These are phyloP conservation scores for Terebella lapidaria DNA, from an alignment of 2,888 invertebrate genomes.

Conservation along the genomic window DNA sequence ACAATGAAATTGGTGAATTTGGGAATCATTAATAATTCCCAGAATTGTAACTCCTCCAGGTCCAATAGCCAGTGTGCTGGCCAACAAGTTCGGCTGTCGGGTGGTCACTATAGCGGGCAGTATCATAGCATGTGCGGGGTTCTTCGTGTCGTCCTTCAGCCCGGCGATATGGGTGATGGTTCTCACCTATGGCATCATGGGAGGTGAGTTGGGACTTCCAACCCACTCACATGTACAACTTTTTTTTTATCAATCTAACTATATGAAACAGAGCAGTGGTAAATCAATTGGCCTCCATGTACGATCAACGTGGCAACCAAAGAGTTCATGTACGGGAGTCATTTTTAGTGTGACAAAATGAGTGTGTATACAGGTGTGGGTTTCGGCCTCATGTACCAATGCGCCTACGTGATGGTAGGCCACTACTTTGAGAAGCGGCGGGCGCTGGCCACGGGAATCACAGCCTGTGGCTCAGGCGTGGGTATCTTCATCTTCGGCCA, in stretches of 20 bases:
- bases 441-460: constrained; percentile 20
- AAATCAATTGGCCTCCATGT: too few relatives aligned
- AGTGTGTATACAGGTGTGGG: constrained; percentile 21
- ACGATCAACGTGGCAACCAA: too few relatives aligned
- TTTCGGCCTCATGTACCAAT: constrained; percentile 25
- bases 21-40: too few relatives aligned
- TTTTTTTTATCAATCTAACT: too few relatives aligned
- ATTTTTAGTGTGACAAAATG: too few relatives aligned
- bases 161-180: constrained; percentile 39
- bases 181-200: constrained; percentile 40
- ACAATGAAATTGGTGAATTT: too few relatives aligned
- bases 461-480: constrained; percentile 23
- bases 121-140: constrained; percentile 30
- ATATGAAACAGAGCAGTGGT: too few relatives aligned
- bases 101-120: constrained; percentile 55
- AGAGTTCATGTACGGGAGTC: too few relatives aligned
- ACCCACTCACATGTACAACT: too few relatives aligned
- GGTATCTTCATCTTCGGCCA: constrained; percentile 21
- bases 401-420: constrained; percentile 23
- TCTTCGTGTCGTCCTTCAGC: constrained; percentile 36
- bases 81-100: constrained; percentile 89
- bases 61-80: constrained; percentile 86
- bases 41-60: too few relatives aligned
- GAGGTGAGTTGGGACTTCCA: too few relatives aligned
- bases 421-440: constrained; percentile 20